phyloP scores from a whole-genome alignment of 2,113 vertebrate species.

The Coreoperca whiteheadi region DNA sequence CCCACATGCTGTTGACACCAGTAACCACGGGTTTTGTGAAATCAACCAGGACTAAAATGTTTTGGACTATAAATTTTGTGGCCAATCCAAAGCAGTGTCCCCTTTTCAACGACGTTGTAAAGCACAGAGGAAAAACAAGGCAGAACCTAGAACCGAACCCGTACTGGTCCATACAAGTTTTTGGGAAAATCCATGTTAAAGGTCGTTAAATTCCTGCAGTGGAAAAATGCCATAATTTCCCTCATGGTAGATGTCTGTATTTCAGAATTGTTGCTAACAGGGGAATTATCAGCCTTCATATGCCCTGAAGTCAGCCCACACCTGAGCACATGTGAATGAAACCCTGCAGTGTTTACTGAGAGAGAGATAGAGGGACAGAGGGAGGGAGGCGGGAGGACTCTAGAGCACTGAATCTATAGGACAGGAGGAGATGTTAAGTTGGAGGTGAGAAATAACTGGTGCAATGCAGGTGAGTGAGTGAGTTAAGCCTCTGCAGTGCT shows the following conservation, averaged over 20 bases:
- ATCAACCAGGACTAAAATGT: too few relatives aligned
- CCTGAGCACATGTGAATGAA: constrained; percentile 49
- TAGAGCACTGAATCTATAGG: constrained; percentile 58
- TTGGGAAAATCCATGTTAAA: not conserved
- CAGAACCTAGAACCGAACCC: not conserved
- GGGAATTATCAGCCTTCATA: constrained; percentile 34
- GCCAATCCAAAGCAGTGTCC: not conserved
- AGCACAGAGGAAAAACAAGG: not conserved
- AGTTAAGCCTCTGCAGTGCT: constrained; percentile 75
- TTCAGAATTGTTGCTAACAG: constrained; percentile 20
- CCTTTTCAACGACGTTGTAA: not conserved
- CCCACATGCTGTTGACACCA: not conserved
- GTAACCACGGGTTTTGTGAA: not conserved
- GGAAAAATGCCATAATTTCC: constrained; percentile 1
- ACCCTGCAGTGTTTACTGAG: constrained; percentile 60
- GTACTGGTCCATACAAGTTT: not conserved
- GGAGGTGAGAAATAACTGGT: constrained; percentile 82
- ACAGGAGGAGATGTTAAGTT: constrained; percentile 70
- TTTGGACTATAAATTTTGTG: not conserved
- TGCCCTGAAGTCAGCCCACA: constrained; percentile 33
- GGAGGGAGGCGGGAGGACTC: constrained; percentile 46
- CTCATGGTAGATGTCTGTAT: not conserved
- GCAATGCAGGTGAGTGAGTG: constrained; percentile 80
- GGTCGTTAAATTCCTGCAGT: not conserved
- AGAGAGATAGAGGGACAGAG: constrained; percentile 37